Conservation (phyloP, 2,888 invertebrate genomes). For the Dysmachus trigonus region DNA sequence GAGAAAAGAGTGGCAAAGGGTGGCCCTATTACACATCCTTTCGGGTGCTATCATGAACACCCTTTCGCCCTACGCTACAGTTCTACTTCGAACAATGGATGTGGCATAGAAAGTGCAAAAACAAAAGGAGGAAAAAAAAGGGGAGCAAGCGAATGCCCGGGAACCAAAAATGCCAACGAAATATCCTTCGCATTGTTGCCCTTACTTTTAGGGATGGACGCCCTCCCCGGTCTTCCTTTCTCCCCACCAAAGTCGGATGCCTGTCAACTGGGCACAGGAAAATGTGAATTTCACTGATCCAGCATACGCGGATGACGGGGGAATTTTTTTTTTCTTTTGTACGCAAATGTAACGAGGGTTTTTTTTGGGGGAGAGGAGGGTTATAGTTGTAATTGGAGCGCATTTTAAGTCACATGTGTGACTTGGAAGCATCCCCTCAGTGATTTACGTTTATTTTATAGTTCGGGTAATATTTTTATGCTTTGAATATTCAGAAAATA, state of each 20-base stretch:
- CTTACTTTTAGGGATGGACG: neutral
- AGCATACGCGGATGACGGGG: neutral
- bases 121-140: neutral
- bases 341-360: neutral
- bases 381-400: constrained; percentile 9
- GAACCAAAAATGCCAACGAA: neutral
- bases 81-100: constrained; percentile 14
- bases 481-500: neutral
- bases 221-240: too few species aligned
- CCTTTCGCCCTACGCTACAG: neutral
- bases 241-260: neutral
- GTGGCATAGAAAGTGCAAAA: neutral
- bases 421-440: neutral
- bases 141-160: neutral
- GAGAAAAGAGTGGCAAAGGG: neutral
- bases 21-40: neutral
- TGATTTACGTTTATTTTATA: constrained; percentile 15
- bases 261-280: constrained; percentile 6
- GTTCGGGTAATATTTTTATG: neutral
- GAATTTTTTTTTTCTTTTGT: neutral
- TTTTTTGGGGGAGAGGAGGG: neutral
- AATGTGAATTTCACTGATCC: constrained; percentile 22
- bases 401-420: constrained; percentile 13
- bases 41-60: neutral
- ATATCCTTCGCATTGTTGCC: neutral